phyloP scores from a whole-genome alignment of 1,140 invertebrate species.

The Pomacea maculata region DNA sequence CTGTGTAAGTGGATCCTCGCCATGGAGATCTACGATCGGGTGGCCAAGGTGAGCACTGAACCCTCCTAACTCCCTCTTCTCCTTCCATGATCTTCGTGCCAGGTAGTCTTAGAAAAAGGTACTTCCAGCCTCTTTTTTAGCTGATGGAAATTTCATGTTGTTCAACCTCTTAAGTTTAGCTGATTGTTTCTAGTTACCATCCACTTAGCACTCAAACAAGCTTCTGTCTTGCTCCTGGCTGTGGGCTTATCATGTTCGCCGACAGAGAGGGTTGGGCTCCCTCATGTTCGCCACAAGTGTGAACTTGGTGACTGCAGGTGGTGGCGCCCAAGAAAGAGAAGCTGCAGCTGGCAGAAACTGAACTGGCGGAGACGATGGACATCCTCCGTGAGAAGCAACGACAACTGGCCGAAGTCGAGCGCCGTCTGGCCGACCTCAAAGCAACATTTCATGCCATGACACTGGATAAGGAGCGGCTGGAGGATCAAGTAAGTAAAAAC shows the following conservation, averaged over 20 bases:
- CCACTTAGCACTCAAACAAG: too few relatives aligned
- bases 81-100: too few relatives aligned
- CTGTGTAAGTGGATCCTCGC: constrained; percentile 93
- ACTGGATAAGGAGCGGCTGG: constrained; percentile 77
- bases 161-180: too few relatives aligned
- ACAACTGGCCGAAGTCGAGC: constrained; percentile 80
- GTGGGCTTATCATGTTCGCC: too few relatives aligned
- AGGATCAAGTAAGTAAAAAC: constrained; percentile 38
- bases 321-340: constrained; percentile 66
- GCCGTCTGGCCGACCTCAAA: constrained; percentile 73
- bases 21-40: constrained; percentile 91
- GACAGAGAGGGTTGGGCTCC: too few relatives aligned
- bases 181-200: too few relatives aligned
- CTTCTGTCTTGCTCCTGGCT: too few relatives aligned
- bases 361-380: constrained; percentile 81
- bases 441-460: constrained; percentile 68
- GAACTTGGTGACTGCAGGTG: background rate
- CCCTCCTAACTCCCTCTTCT: too few relatives aligned
- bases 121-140: too few relatives aligned
- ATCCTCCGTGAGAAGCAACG: constrained; percentile 82
- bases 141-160: too few relatives aligned
- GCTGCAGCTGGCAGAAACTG: constrained; percentile 80
- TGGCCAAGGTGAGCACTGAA: constrained; percentile 72
- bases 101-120: too few relatives aligned
- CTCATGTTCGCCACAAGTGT: too few relatives aligned